Base-by-base conservation (phyloP, 2,888 invertebrate species). In the Stenodema calcarata region DNA sequence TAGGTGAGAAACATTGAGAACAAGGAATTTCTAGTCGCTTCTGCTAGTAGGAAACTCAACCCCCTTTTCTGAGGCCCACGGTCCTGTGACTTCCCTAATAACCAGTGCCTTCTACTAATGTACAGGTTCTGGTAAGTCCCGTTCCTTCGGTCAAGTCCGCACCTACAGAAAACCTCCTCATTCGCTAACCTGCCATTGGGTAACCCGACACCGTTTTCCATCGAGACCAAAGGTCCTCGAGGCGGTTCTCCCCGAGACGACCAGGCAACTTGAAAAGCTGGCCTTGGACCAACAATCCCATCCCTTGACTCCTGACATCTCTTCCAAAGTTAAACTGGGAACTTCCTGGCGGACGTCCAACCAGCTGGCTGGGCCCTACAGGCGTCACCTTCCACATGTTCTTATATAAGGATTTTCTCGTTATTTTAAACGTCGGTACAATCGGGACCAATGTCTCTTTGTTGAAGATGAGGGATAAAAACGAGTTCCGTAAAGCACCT, bases 221-320 rank as follows among this genome's bases (percentile, higher is more conserved):
- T 4, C 3, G 1, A 23, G 7, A 23, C 50, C 62, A 62, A 18
- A 23, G 62, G 62, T 62, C 62, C 62, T 62, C 62, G 23, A 9
- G 23, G 62, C 18, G 1, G 47, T 12, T 2, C 47, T 12, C 16
- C 62, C 23, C 62, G 62, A 62, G 62, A 62, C 62, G 62, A 62
- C 18, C 62, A 62, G 62, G 62, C 62, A 62, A 62, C 62, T 23
- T 62, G 62, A 23, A 23, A 23, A 18, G 18, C 62, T 82, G 82
- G 82, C 82, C 82, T 82, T 82, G 82, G 82, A 82, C 82, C 82
- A 82, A 82, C 82, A 82, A 82, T 82, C 82, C 82, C 82, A 82
- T 82, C 82, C 82, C 82, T 82, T 82, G 82, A 82, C 82, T 82
- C 70, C 82, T 82, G 82, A 82, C 82, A 82, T 82, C 62, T 82